Evolutionary conservation across 2,113 vertebrate genomes (phyloP).

Genomic region (Anser cygnoides): DNA sequence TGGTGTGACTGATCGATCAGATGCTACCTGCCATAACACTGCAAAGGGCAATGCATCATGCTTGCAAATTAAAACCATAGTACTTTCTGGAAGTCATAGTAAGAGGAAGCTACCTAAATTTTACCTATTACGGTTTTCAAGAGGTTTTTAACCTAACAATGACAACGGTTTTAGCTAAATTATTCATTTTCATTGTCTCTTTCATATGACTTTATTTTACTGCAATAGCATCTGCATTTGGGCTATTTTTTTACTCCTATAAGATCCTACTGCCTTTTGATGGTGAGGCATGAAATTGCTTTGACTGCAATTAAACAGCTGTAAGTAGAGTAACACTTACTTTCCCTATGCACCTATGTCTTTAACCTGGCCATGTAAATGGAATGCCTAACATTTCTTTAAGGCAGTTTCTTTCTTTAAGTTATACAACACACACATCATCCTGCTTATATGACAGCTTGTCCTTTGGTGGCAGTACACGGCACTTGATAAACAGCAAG

Average conservation of each 20-base stretch:
- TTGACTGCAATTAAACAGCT: constrained; percentile 14
- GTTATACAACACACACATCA: not conserved
- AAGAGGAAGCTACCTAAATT: not conserved
- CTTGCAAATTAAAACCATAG: not conserved
- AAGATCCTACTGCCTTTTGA: not conserved
- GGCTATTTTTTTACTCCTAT: not conserved
- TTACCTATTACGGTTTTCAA: not conserved
- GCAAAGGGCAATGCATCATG: constrained; percentile 20
- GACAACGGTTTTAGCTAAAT: not conserved
- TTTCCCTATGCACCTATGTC: not conserved
- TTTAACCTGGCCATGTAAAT: not conserved
- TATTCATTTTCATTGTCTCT: not conserved
- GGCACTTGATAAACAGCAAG: not conserved
- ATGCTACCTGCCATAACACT: constrained; percentile 40
- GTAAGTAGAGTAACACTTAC: not conserved
- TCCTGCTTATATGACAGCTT: not conserved
- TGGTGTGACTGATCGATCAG: constrained; percentile 56
- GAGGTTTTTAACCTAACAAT: not conserved
- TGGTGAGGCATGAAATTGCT: not conserved
- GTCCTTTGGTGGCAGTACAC: not conserved
- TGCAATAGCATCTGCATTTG: not conserved
- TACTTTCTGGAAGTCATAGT: not conserved
- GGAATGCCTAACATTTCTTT: not conserved
- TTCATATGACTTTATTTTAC: not conserved
- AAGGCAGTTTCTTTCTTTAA: not conserved